phyloP scores from a whole-genome alignment of 2,113 vertebrate species.

The Furnarius figulus region DNA sequence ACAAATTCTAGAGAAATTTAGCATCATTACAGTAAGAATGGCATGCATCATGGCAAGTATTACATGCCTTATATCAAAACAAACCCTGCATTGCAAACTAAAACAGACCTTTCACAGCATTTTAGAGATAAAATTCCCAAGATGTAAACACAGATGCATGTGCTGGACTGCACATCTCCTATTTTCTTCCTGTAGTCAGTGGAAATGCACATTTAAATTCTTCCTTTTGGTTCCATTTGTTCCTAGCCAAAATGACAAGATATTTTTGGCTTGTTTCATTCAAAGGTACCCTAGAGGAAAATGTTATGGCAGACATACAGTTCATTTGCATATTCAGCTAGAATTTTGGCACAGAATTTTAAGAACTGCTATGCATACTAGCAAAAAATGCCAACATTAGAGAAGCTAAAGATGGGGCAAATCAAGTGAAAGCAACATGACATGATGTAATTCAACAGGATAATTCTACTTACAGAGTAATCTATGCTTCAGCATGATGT shows the following conservation, averaged over 20 bases:
- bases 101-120: neutral
- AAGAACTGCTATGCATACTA: neutral
- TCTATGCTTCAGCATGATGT: neutral
- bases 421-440: neutral
- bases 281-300: conserved; percentile 52
- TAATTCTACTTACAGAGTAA: neutral
- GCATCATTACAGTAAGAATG: neutral
- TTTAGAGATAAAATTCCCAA: neutral
- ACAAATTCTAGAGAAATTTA: neutral
- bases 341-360: conserved; percentile 48
- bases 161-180: neutral
- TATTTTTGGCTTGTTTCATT: conserved; percentile 47
- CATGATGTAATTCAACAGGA: conserved; percentile 23
- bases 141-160: neutral
- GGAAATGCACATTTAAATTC: neutral
- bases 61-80: neutral
- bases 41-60: neutral
- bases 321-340: conserved; percentile 57
- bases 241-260: conserved; percentile 41
- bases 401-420: neutral
- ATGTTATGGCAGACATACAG: conserved; percentile 44
- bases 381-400: conserved; percentile 18
- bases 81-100: neutral
- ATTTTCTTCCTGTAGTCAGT: neutral
- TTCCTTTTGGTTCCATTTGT: conserved; percentile 4